phyloP scores from a whole-genome alignment of 2,888 invertebrate species.

The Nebria salina region DNA sequence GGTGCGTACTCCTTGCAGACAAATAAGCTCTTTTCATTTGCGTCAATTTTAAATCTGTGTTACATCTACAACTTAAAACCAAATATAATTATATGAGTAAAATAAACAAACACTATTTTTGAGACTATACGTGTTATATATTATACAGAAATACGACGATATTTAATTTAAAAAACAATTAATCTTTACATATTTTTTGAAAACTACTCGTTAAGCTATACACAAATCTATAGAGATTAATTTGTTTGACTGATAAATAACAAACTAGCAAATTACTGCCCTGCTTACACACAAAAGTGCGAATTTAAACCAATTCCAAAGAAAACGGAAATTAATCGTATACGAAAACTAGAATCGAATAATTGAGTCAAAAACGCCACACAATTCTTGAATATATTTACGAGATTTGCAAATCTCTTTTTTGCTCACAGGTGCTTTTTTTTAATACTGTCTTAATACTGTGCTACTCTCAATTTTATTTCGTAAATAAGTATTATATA shows the following conservation, averaged over 20 bases:
- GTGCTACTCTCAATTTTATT: no score
- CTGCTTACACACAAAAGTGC: neutral
- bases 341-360: no score
- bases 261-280: neutral
- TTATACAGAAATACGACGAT: neutral
- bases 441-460: no score
- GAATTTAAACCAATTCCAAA: neutral
- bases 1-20: neutral
- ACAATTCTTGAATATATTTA: no score
- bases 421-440: no score
- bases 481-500: no score
- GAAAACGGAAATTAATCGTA: no score
- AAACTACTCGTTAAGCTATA: neutral
- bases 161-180: neutral
- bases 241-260: neutral
- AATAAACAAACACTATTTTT: neutral
- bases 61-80: neutral
- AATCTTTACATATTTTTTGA: neutral
- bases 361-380: no score
- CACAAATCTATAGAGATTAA: neutral
- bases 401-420: no score
- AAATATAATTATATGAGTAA: neutral
- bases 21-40: neutral
- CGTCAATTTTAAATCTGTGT: neutral
- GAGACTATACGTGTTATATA: conserved; percentile 1